Conservation (phyloP, 1,140 invertebrate genomes). For the Pogonus chalceus region DNA sequence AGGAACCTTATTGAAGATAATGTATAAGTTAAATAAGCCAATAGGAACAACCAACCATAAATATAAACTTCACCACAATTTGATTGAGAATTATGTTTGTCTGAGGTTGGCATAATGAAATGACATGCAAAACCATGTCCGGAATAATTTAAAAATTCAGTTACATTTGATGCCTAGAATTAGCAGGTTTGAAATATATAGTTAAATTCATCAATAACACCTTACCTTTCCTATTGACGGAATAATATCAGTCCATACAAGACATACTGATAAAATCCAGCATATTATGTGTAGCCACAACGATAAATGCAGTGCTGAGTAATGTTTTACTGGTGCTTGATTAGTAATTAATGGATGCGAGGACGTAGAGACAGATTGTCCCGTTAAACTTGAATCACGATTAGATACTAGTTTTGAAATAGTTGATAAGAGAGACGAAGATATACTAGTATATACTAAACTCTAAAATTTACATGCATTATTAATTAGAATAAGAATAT, state of each 20-base stretch:
- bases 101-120: constrained; percentile 18
- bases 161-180: constrained; percentile 22
- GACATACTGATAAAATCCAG: constrained; percentile 32
- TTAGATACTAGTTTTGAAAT: constrained; percentile 30
- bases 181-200: not conserved
- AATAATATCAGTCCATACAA: constrained; percentile 40
- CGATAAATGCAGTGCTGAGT: constrained; percentile 29
- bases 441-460: constrained; percentile 16
- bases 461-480: constrained; percentile 6
- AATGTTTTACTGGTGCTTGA: constrained; percentile 19
- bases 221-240: constrained; percentile 40
- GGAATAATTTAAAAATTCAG: constrained; percentile 27
- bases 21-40: constrained; percentile 37
- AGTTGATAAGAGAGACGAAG: constrained; percentile 37
- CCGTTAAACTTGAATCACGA: not conserved
- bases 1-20: constrained; percentile 41
- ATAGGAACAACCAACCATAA: constrained; percentile 42
- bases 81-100: not conserved
- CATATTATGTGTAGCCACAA: constrained; percentile 40
- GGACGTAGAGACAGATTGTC: constrained; percentile 12
- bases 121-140: constrained; percentile 28
- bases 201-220: no score
- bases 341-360: constrained; percentile 32
- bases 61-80: constrained; percentile 35
- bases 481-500: not conserved